Percentiles rank a stretch among this genome's conserved stretches.
These are phyloP conservation scores for Amblyornis subalaris DNA, from an alignment of 2,113 vertebrate species.

Conservation along the genomic window DNA sequence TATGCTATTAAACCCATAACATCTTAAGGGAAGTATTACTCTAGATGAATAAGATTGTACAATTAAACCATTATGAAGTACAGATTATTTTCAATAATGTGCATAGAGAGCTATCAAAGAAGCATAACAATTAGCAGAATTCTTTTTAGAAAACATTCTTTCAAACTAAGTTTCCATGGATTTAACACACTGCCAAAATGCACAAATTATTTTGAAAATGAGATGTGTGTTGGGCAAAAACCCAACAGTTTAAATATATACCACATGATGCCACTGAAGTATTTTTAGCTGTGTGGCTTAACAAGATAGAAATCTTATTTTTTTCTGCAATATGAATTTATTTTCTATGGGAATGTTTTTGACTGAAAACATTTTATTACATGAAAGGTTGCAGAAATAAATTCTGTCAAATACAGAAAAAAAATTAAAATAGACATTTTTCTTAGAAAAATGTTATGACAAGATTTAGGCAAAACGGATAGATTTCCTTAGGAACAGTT, in stretches of 20 bases:
- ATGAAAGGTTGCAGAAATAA: not conserved
- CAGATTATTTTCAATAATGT: not conserved
- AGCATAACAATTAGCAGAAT: not conserved
- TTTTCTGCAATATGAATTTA: not conserved
- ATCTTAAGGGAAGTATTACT: not conserved
- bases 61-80: not conserved
- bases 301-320: not conserved
- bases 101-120: not conserved
- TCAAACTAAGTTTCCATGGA: not conserved
- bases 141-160: not conserved
- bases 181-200: not conserved
- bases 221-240: not conserved
- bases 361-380: not conserved
- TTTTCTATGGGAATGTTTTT: not conserved
- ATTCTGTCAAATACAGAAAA: slow-evolving; percentile 26
- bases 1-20: not conserved
- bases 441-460: slow-evolving; percentile 43
- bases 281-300: not conserved
- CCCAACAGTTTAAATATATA: not conserved
- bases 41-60: not conserved
- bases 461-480: not conserved
- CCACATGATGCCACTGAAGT: not conserved
- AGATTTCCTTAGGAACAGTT: slow-evolving; percentile 29
- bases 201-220: not conserved
- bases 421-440: not conserved